Evolutionary conservation across 2,797 vertebrate genomes (phyloP).

Genomic region (Eulemur coronatus): DNA sequence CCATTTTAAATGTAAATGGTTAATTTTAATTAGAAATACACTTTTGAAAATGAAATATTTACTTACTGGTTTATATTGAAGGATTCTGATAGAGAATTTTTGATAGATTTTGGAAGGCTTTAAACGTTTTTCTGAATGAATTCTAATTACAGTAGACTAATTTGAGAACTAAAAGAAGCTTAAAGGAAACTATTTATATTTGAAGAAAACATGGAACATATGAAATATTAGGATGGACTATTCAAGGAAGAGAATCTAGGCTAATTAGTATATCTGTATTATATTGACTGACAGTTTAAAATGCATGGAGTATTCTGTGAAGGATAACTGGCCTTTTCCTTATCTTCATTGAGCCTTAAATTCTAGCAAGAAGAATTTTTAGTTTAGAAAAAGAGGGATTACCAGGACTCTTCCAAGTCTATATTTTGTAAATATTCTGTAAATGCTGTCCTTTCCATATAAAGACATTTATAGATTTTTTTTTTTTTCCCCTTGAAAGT

Average conservation of each 20-base stretch:
- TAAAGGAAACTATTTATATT: neutral
- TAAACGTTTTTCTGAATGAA: neutral
- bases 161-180: neutral
- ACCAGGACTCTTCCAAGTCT: neutral
- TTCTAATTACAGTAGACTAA: neutral
- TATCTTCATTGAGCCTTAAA: neutral
- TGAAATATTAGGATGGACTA: neutral
- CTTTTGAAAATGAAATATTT: neutral
- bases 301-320: neutral
- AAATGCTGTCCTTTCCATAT: neutral
- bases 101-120: neutral
- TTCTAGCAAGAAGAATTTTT: neutral
- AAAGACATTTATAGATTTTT: neutral
- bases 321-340: neutral
- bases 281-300: neutral
- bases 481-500: neutral
- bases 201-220: neutral
- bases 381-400: neutral
- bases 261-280: neutral
- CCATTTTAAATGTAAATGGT: neutral
- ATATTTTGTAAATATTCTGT: neutral
- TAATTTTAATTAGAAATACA: conserved; percentile 16
- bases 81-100: neutral
- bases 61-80: neutral
- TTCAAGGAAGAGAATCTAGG: neutral